Percentiles rank a stretch among this genome's conserved stretches.
These are phyloP conservation scores for Vanacampus margaritifer DNA, from an alignment of 2,113 vertebrate genomes.

Conservation along the genomic window DNA sequence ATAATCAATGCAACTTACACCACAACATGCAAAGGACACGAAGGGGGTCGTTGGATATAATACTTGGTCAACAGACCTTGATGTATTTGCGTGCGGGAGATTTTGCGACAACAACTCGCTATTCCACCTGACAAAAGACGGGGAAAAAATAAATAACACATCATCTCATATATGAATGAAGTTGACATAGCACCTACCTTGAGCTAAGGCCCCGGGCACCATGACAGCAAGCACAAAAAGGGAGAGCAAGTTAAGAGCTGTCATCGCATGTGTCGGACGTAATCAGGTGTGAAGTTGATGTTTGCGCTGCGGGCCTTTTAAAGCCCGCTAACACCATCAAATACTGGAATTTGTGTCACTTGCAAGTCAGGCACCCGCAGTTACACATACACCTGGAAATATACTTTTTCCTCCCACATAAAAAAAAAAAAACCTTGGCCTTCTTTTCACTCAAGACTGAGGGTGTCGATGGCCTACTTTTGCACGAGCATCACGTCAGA, in stretches of 20 bases:
- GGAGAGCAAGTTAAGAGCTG: not conserved
- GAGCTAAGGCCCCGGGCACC: slow-evolving; percentile 21
- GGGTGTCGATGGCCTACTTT: slow-evolving; percentile 25
- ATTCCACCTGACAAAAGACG: slow-evolving; percentile 31
- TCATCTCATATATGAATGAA: not conserved
- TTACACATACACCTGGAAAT: slow-evolving; percentile 39
- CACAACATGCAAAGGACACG: slow-evolving; percentile 43
- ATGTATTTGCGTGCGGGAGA: slow-evolving; percentile 2
- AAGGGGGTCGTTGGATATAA: slow-evolving; percentile 14
- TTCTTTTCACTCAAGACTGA: slow-evolving; percentile 34
- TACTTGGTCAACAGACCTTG: slow-evolving; percentile 20
- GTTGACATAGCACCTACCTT: slow-evolving; percentile 28
- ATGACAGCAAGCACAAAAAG: slow-evolving; percentile 29
- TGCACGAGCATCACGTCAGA: slow-evolving; percentile 14
- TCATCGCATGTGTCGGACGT: slow-evolving; percentile 27
- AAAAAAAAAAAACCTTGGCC: not conserved
- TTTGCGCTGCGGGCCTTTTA: slow-evolving; percentile 13
- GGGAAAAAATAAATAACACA: slow-evolving; percentile 4
- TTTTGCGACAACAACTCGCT: slow-evolving; percentile 40
- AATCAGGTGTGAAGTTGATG: slow-evolving; percentile 10
- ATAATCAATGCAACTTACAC: slow-evolving; percentile 53
- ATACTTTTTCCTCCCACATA: slow-evolving; percentile 42
- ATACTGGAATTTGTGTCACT: not conserved
- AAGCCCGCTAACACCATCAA: not conserved
- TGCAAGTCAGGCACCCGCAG: slow-evolving; percentile 23